Base-by-base conservation (phyloP, 2,113 vertebrate species). In the Uria aalge region DNA sequence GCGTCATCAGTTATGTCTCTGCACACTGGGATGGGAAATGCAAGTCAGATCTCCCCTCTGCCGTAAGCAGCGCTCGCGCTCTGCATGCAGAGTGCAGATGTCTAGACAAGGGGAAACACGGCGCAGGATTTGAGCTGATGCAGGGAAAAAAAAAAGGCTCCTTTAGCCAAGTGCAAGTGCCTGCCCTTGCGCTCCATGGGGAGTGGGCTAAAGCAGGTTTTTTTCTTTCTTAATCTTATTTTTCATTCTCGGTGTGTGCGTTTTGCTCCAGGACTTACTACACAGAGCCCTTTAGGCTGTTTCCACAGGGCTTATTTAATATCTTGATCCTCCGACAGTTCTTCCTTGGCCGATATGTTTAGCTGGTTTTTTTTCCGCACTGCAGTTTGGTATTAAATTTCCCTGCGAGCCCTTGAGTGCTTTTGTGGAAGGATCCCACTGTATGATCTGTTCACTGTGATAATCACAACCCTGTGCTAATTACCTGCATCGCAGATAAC, bases 391-490 rank as follows among this genome's bases (percentile, higher is more conserved):
- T 60, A 8, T 88, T 85, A 57, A 66, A 91, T 91, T 69, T 80
- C 52, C 21, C 72, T n/a, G 50, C 20, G 21, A 4, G 36, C 40
- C 69, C 57, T 84, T 48, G 50, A 88, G 47, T 86, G 56, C 69
- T 79, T 74, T 38, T 89, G 47, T 62, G 73, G 69, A 87, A 72
- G 11, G 81, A 56, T 93, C 77, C 40, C 27, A 24, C 73, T 36
- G 10, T 48, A 57, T 22, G 80, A 72, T 64, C 52, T 85, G 56
- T 45, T 84, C 38, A 4, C 76, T 82, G 0, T 43, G 84, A 59
- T 83, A 84, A 96, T 84, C 76, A 81, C 52, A 94, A 63, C 87
- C 43, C 52, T 68, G 47, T 90, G 74, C 90, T 96, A 94, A 93
- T 94, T 88, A 32, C 59, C 73, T 56, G 45, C 74, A 73, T 82